Evolutionary conservation across 2,888 invertebrate species (phyloP), one percentile per base, ranked within the genome.

Genomic region (Mesochorus sp.): DNA sequence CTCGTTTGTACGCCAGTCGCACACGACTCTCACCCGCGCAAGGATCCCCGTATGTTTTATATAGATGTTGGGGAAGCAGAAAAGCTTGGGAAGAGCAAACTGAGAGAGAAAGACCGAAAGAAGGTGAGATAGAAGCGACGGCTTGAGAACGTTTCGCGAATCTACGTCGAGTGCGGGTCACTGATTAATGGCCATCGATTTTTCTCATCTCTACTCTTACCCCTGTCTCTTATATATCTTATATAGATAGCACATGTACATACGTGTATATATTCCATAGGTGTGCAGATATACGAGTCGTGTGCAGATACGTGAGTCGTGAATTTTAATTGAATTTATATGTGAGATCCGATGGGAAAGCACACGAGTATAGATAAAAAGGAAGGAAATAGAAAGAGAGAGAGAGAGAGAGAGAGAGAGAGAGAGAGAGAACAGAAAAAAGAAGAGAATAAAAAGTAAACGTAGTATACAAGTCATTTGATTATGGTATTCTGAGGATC

Each of bases 241-340:
- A 34, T 34, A 31, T 8, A 10, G 31, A n/a, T n/a, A n/a, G n/a
- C n/a, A n/a, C n/a, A n/a, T n/a, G n/a, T n/a, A n/a, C 34, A 21
- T 37, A 37, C 14, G 1, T 8, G 14, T 21, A 28, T 31, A 10
- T 10, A 17, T 37, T 37, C n/a, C 37, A 37, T 57, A 57, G n/a
- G 2, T 37, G 8, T 42, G 14, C 8, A 24, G 14, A 31, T 12
- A 34, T 17, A 1, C n/a, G 39, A 31, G 24, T 47, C n/a, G 8
- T 14, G 34, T 12, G 14, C 28, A 31, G 12, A 42, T 51, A 44
- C 53, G 17, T 34, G 47, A 72, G 55, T 62, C 64, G 44, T 64
- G 72, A 72, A 72, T 72, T 62, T 72, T 72, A 72, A 72, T 72
- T 72, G 72, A 72, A 72, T 72, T 72, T 72, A 72, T n/a, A n/a